Evolutionary conservation across 2,113 vertebrate genomes (phyloP), one percentile per base, ranked within the genome.

Genomic region (Dromaius novaehollandiae): DNA sequence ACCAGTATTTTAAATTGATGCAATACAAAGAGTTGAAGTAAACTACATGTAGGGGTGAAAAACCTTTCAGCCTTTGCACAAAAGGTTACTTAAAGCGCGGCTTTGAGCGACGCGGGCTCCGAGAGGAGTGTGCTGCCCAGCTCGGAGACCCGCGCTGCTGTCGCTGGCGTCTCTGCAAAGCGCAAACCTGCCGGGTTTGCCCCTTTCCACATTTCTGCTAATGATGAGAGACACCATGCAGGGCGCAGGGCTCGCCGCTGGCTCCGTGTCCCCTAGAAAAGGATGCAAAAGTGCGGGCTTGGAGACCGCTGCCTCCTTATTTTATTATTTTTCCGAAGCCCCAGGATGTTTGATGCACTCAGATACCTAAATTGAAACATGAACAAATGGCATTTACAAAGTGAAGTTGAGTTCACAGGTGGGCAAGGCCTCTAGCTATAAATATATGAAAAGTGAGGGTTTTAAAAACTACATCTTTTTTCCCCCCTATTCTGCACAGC

Each of bases 331-430:
- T 74, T 61, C 55, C 69, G 61, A 50, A 84, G 89, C 96, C 95
- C 71, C 91, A 44, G 78, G 86, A 81, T 94, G 84, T 91, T 97
- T 95, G 71, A 90, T 92, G 84, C 38, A 86, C 83, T 97, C 97
- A 97, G 97, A 96, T 88, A 93, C 69, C 86, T 96, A 96, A 97
- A 97, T 96, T 96, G 92, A 97, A 97, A 97, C 88, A 83, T 95
- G 26, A 28, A 17, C 42, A 75, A 64, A 88, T 19, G 4, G 5
- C 25, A 51, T 38, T 73, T 73, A 24, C 65, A 18, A 46, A 32
- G 44, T 28, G 80, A 70, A 88, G 58, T 17, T 24, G 5, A 18
- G 58, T 53, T 80, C 11, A 32, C 8, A 24, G 26, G 44, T 64
- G 58, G 24, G 10, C 24, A 40, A 50, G 64, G 26, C 30, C 48